A percentile compares a stretch with the other conserved stretches of the same genome.
Conservation (phyloP, 2,113 vertebrate species). For the Antigone vipio region DNA sequence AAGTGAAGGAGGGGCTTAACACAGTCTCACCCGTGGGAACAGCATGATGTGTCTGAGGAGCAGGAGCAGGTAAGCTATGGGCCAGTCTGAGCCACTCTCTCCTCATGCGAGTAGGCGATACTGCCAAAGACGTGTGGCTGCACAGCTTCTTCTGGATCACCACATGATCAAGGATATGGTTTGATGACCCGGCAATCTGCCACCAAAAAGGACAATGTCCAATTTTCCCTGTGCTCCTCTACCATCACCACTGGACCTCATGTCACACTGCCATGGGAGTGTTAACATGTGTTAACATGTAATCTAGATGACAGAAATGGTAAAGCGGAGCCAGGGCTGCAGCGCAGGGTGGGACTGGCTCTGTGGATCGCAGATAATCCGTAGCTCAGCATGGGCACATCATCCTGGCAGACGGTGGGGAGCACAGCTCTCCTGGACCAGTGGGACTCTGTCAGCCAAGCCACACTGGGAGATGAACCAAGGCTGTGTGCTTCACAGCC, state of each 20-base stretch:
- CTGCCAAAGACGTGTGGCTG: not conserved
- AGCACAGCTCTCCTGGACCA: not conserved
- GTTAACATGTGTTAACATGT: no score
- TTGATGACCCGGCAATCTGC: not conserved
- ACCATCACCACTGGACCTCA: not conserved
- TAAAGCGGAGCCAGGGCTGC: not conserved
- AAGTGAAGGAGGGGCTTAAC: not conserved
- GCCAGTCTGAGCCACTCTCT: not conserved
- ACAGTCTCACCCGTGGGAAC: rapidly evolving
- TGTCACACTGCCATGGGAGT: not conserved
- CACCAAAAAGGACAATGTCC: not conserved
- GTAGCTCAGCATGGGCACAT: rapidly evolving
- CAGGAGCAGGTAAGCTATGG: not conserved
- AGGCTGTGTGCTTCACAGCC: not conserved
- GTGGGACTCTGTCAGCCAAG: not conserved
- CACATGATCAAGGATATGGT: rapidly evolving
- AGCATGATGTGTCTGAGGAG: not conserved
- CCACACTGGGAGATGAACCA: not conserved
- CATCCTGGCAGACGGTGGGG: not conserved
- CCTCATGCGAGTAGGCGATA: not conserved
- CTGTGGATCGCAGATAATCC: rapidly evolving
- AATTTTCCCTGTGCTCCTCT: not conserved
- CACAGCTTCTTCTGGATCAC: not conserved
- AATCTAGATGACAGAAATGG: not conserved
- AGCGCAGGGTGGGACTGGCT: not conserved